Percentiles rank a stretch among this genome's conserved stretches.
These are phyloP conservation scores for Dryadula phaetusa DNA, from an alignment of 2,888 invertebrate genomes.

Conservation along the genomic window DNA sequence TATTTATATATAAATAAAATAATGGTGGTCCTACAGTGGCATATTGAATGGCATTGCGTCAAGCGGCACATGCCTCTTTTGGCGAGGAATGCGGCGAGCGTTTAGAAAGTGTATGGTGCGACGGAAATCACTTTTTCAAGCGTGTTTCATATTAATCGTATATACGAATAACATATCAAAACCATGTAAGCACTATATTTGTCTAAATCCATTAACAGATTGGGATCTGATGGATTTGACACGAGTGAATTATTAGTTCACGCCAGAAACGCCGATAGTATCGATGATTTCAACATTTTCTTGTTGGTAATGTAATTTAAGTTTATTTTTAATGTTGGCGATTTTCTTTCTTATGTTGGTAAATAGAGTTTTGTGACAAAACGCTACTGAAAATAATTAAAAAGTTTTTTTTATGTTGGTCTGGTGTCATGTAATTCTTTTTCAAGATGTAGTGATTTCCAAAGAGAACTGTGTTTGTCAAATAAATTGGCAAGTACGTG, in stretches of 20 bases:
- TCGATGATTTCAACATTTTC: neutral
- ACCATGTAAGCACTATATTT: conserved; percentile 2
- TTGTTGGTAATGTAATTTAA: neutral
- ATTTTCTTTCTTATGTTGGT: neutral
- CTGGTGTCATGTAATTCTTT: no score
- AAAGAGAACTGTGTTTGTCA: no score
- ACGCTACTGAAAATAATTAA: no score
- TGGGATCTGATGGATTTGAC: conserved; percentile 10
- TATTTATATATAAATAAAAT: conserved; percentile 9
- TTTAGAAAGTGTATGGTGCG: conserved; percentile 51
- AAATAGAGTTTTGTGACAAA: neutral
- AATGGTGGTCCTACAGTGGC: conserved; percentile 39
- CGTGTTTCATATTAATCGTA: conserved; percentile 31
- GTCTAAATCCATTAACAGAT: conserved; percentile 14
- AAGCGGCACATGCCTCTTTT: conserved; percentile 63
- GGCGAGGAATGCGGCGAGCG: conserved; percentile 62
- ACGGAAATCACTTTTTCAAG: conserved; percentile 41
- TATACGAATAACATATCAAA: conserved; percentile 29
- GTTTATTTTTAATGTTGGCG: no score
- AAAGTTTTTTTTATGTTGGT: no score
- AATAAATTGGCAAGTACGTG: no score
- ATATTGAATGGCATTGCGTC: conserved; percentile 64
- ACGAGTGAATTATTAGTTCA: neutral
- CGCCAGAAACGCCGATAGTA: neutral
- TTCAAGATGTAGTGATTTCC: no score